These are phyloP conservation scores for Flabesymbios commensalis DNA, from an alignment of 2,888 invertebrate genomes.

Conservation along the genomic window DNA sequence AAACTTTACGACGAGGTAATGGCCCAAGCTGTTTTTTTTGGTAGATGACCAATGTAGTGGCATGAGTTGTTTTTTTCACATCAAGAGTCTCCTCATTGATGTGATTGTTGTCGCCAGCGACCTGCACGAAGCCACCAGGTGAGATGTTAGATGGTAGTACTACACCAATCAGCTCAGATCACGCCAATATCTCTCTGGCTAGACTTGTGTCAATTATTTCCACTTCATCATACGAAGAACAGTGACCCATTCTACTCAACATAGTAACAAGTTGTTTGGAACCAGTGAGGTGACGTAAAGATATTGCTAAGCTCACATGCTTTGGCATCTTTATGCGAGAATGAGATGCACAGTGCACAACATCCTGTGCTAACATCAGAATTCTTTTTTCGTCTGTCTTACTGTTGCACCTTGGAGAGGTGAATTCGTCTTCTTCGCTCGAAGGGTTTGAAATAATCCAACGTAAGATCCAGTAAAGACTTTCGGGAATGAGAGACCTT, in stretches of 20 bases:
- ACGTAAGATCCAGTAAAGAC: too few relatives aligned
- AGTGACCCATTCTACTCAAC: slow-evolving; percentile 4
- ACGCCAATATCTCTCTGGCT: not conserved
- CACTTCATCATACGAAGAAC: not conserved
- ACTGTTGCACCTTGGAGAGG: too few relatives aligned
- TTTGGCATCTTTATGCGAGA: too few relatives aligned
- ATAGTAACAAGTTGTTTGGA: slow-evolving; percentile 2
- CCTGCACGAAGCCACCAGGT: not conserved
- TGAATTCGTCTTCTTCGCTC: too few relatives aligned
- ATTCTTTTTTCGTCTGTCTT: too few relatives aligned
- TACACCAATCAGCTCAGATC: not conserved
- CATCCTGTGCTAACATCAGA: too few relatives aligned
- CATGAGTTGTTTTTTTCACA: not conserved
- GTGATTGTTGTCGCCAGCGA: not conserved
- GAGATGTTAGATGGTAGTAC: not conserved
- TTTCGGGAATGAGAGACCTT: too few relatives aligned
- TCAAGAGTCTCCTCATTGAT: slow-evolving; percentile 3
- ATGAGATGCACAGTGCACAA: too few relatives aligned
- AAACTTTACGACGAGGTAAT: too few relatives aligned
- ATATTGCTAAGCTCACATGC: not conserved
- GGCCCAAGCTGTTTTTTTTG: too few relatives aligned
- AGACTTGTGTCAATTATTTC: not conserved
- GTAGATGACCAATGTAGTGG: not conserved
- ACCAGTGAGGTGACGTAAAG: not conserved
- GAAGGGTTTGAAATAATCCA: too few relatives aligned